Evolutionary conservation across 2,113 vertebrate species (phyloP).

Genomic region (Dipodomys stephensi): DNA sequence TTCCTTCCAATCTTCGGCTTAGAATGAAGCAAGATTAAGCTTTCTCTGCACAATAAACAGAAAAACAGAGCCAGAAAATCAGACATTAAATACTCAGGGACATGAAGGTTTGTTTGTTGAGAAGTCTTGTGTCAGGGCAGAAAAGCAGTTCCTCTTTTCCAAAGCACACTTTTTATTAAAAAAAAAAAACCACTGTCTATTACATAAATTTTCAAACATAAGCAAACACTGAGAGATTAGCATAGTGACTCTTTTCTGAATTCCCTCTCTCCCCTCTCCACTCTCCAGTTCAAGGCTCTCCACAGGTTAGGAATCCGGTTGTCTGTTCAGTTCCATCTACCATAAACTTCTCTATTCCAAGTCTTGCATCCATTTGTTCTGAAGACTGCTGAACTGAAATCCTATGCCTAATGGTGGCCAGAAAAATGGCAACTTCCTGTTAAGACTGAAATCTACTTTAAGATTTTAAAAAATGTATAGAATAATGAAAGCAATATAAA

Average conservation of each 20-base stretch:
- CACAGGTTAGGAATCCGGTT: not conserved
- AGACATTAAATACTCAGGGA: not conserved
- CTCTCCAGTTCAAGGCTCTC: not conserved
- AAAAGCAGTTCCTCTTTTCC: not conserved
- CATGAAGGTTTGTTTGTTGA: not conserved
- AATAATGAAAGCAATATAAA: not conserved
- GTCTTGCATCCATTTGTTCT: not conserved
- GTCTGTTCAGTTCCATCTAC: too few species aligned
- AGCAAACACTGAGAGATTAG: not conserved
- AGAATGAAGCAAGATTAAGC: slow-evolving; percentile 13
- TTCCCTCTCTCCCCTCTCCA: not conserved
- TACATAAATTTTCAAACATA: not conserved
- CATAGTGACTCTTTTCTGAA: not conserved
- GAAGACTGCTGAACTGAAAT: not conserved
- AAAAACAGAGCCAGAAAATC: slow-evolving; percentile 41
- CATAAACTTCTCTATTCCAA: too few species aligned
- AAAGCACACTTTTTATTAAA: not conserved
- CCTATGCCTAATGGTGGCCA: not conserved
- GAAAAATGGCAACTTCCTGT: not conserved
- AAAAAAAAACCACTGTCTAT: not conserved
- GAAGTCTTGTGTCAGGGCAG: not conserved
- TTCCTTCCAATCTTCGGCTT: not conserved
- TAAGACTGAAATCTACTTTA: not conserved
- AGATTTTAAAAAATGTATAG: not conserved
- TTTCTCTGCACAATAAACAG: slow-evolving; percentile 18